These are phyloP conservation scores for Phenganax marumi DNA, from an alignment of 92 coral and sea anemone species.

Conservation along the genomic window DNA sequence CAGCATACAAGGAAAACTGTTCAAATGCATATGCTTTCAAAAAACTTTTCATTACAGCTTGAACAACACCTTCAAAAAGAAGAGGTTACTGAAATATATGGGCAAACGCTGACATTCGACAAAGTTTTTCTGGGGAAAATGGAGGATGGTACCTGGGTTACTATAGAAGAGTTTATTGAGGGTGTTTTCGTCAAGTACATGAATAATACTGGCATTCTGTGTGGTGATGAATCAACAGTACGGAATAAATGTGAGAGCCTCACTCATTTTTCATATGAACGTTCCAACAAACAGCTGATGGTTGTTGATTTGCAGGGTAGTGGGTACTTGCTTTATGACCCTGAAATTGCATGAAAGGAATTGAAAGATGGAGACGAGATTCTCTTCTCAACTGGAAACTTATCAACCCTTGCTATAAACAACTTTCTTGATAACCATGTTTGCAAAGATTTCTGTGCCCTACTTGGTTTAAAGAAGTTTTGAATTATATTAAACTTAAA, in stretches of 20 bases:
- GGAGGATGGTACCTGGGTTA: constrained; percentile 17
- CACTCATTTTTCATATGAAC: constrained; percentile 29
- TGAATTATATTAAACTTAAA: not conserved
- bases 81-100: constrained; percentile 23
- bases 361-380: constrained; percentile 3
- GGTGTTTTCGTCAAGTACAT: constrained; percentile 39
- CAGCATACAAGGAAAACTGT: no score
- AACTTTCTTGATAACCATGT: constrained; percentile 29
- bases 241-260: constrained; percentile 23
- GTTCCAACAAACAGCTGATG: constrained; percentile 10
- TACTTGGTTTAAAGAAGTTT: constrained; percentile 37
- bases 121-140: constrained; percentile 39
- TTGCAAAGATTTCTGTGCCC: constrained; percentile 27
- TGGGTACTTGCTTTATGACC: constrained; percentile 27
- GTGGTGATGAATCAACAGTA: constrained; percentile 21
- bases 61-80: not conserved
- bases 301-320: constrained; percentile 42
- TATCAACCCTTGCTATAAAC: constrained; percentile 23
- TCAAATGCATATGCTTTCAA: no score
- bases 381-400: constrained; percentile 39
- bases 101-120: constrained; percentile 25
- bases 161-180: constrained; percentile 38
- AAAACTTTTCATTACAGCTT: constrained; percentile 19
- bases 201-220: constrained; percentile 27
- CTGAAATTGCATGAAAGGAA: constrained; percentile 39